Evolutionary conservation across 37 sponge, comb jelly and placozoan species (phyloP).

Genomic region (Spongia lamella): DNA sequence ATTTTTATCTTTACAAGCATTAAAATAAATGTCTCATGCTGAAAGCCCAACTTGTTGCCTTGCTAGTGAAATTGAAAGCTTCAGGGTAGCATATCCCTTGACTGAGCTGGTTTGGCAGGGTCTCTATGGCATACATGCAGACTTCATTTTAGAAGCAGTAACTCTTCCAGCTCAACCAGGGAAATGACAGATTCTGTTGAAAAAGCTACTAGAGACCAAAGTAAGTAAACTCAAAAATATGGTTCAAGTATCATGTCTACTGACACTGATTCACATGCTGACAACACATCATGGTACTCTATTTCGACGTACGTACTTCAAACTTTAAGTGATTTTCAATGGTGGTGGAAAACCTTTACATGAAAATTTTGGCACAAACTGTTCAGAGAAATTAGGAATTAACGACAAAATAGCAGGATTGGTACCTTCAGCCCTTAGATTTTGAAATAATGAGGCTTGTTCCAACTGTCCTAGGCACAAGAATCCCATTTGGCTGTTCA

Average conservation of each 20-base stretch:
- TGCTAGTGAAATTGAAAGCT: conserved; percentile 7
- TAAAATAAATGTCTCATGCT: neutral
- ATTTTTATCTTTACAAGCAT: too few species aligned
- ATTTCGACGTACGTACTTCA: neutral
- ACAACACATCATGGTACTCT: neutral
- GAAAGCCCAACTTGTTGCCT: conserved; percentile 20
- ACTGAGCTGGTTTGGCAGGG: conserved; percentile 1
- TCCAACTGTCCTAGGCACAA: neutral
- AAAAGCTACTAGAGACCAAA: too few species aligned
- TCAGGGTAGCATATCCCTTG: conserved; percentile 34
- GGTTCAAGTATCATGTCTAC: conserved; percentile 7
- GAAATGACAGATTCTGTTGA: too few species aligned
- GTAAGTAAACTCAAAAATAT: neutral
- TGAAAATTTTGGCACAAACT: conserved; percentile 15
- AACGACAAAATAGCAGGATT: conserved; percentile 38
- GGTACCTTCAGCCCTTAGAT: neutral
- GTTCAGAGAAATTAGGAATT: neutral
- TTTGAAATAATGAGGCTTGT: neutral
- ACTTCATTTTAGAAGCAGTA: conserved; percentile 32
- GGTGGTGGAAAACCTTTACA: neutral
- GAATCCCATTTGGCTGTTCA: neutral
- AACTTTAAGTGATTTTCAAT: neutral
- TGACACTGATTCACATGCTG: conserved; percentile 1
- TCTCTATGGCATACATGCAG: neutral
- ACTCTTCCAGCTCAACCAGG: conserved; percentile 20